Conservation (phyloP, 2,797 vertebrate genomes). For the Dipus sagitta region DNA sequence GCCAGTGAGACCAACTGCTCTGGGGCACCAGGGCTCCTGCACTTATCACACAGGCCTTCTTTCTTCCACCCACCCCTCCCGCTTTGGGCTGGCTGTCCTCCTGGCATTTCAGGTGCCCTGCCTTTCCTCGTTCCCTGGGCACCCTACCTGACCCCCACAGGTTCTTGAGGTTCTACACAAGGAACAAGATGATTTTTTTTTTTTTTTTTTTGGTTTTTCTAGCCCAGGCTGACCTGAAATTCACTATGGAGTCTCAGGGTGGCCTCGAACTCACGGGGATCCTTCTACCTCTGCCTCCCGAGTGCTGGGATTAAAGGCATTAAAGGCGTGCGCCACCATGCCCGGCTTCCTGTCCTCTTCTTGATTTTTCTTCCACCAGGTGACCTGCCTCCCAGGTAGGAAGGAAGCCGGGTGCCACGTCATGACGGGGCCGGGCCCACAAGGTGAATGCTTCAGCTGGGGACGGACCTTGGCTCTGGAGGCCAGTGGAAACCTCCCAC, state of each 20-base stretch:
- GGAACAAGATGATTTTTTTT: no score
- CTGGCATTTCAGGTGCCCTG: no score
- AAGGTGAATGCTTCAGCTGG: background rate
- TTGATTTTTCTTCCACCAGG: background rate
- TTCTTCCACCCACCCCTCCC: background rate
- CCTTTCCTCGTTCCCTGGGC: background rate
- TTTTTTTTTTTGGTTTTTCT: no score
- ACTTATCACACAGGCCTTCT: background rate
- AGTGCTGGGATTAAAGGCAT: no score
- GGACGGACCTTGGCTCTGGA: background rate
- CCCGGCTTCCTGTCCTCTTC: background rate
- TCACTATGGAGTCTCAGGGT: no score
- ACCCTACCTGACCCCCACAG: background rate
- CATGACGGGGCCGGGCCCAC: background rate
- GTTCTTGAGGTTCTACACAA: background rate
- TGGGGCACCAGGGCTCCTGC: background rate
- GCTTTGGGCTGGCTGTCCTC: background rate
- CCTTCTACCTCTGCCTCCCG: no score
- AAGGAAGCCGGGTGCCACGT: background rate
- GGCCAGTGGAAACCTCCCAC: background rate
- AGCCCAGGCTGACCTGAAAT: no score
- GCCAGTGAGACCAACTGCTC: background rate
- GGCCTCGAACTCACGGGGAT: no score
- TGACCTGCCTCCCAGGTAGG: background rate
- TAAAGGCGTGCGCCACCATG: no score